Evolutionary conservation across 2,888 invertebrate genomes (phyloP), one percentile per base, ranked within the genome.

Genomic region (Epistrophe eligans): DNA sequence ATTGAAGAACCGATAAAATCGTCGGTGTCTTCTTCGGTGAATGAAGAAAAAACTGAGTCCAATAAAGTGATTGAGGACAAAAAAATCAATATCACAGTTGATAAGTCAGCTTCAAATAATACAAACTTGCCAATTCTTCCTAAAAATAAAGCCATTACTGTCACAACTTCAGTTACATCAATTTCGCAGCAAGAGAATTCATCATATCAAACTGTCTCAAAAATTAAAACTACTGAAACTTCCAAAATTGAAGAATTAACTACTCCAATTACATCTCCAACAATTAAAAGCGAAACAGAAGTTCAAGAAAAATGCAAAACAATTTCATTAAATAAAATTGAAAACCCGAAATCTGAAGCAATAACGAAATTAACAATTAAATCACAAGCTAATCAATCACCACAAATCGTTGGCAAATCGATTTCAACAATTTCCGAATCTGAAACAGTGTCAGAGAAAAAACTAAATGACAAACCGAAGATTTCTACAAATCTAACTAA

Each of bases 11-110:
- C n/a, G 2, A n/a, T 4, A 4, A 62, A 60, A 19, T 11, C 7
- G 3, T 13, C 17, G 7, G n/a, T 7, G 24, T 24, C 45, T n/a
- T 19, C 66, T 35, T 28, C 28, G 4, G 1, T 11, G 7, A 67
- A 2, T 52, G 38, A 67, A 0, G 52, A 35, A 19, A 52, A 13
- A 9, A 52, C 5, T 17, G 13, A 52, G 9, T 19, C 4, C 13
- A 40, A 13, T 13, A 13, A 40, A 13, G 40, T 13, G 4, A 52
- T 38, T 13, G 2, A 48, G 82, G 1, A 84, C 15, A 50, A 84
- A 35, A 89, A 88, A 57, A 52, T 89, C 24, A 89, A 90, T 45
- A 89, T 88, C 6, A 89, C 89, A 88, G 80, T 55, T 4, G 38
- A 43, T 15, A 40, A 40, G 1, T 62, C 17, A 60, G 8, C 4